Evolutionary conservation across 1,140 invertebrate genomes (phyloP).

Genomic region (Paraescarpia echinospica): DNA sequence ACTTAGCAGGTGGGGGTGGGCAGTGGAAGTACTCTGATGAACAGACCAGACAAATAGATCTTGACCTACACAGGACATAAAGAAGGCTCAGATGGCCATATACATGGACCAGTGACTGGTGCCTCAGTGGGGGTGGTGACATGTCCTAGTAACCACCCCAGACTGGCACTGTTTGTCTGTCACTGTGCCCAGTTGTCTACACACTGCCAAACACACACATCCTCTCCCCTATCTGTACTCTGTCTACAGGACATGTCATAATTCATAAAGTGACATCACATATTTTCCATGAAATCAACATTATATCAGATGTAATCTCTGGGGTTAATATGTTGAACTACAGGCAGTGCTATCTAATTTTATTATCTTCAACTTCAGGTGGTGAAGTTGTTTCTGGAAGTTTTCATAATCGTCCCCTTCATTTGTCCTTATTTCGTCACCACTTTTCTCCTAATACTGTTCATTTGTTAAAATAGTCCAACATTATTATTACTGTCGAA

Average conservation of each 20-base stretch:
- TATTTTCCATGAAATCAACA: background rate
- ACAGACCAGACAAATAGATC: background rate
- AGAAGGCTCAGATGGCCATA: background rate
- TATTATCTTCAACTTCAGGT: background rate
- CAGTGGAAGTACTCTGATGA: background rate
- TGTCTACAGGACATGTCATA: background rate
- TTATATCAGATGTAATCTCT: background rate
- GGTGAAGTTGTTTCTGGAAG: background rate
- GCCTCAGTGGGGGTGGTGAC: background rate
- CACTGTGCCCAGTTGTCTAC: background rate
- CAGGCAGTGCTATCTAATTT: background rate
- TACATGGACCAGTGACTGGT: background rate
- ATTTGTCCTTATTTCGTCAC: background rate
- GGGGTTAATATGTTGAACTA: background rate
- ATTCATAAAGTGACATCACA: background rate
- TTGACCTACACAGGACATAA: background rate
- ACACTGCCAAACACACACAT: background rate
- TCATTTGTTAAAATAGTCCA: background rate
- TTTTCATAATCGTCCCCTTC: background rate
- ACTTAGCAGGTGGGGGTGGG: background rate
- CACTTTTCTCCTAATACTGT: background rate
- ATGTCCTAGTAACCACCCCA: background rate
- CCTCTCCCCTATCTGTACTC: background rate
- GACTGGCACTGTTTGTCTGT: background rate
- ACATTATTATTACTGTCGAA: background rate